Conservation (phyloP, 2,797 vertebrate genomes). For the Myotis myotis region DNA sequence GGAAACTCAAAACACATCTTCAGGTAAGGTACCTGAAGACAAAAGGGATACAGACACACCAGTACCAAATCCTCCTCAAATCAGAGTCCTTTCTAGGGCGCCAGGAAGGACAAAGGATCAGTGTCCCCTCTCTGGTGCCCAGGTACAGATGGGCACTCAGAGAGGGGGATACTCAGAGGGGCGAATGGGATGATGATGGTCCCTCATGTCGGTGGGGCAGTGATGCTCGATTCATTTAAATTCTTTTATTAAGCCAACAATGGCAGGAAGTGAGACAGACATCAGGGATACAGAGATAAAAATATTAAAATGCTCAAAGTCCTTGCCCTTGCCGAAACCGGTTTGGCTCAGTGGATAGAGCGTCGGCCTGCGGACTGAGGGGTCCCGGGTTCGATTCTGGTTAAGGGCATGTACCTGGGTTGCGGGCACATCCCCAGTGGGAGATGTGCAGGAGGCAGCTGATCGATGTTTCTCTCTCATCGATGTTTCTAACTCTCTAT, state of each 20-base stretch:
- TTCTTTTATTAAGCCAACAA: neutral
- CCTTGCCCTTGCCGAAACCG: no score
- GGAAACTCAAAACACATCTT: slow-evolving; percentile 29
- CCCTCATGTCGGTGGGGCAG: no score
- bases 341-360: no score
- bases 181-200: neutral
- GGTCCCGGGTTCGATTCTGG: no score
- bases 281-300: neutral
- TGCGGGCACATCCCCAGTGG: no score
- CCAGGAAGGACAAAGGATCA: neutral
- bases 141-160: neutral
- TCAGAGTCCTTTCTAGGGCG: neutral
- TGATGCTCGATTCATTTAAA: neutral
- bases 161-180: neutral
- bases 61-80: neutral
- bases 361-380: no score
- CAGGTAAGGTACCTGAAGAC: neutral
- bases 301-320: neutral
- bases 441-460: no score
- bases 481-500: no score
- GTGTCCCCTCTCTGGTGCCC: neutral
- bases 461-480: no score
- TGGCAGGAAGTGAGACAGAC: neutral
- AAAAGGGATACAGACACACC: neutral
- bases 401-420: no score